Base-by-base conservation (phyloP, 2,888 invertebrate genomes). In the Dendrolimus pini region DNA sequence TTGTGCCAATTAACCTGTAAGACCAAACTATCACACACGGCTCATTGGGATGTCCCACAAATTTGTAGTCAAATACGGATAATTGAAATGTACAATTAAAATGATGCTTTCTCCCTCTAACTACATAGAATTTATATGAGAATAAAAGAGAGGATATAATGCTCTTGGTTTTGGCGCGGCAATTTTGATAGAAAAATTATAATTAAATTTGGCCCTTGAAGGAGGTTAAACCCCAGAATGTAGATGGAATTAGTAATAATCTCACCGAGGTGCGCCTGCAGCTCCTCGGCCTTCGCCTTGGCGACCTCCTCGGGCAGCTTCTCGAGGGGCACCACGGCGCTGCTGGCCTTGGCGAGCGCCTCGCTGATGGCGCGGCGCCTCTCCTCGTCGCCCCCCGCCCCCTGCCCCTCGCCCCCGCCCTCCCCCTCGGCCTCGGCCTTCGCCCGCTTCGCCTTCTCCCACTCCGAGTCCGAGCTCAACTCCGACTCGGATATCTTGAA, bases 291-390 rank as follows among this genome's bases (percentile, higher is more conserved):
- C 72, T 86, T 88, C 14, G 82, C 81, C 53, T 72, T 75, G 0
- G 85, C 83, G 56, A 89, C 80, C 65, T 83, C 81, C 0, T 89
- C 88, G 7, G 86, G 86, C 58, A 88, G 70, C 67, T 85, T 89
- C 69, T 82, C 78, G 0, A 90, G 74, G 57, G 89, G 89, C 18
- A 90, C 89, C 0, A 89, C 85, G 0, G 84, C 87, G 0, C 47
- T 47, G 12, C 47, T 47, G 47, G 47, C 47, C 66, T 85, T 89
- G 69, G 82, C 78, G 0, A 90, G 74, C 57, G 89, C 89, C 14
- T 89, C 89, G 0, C 89, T 85, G 0, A 84, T 86, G 0, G 86
- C 88, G 70, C 84, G 85, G 64, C 66, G 77, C 57, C 84, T 74
- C 9, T 88, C 75, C 54, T 85, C 87, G 14, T 63, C 64, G 67